Evolutionary conservation across 1,140 invertebrate genomes (phyloP).

Genomic region (Trichonephila clavipes): DNA sequence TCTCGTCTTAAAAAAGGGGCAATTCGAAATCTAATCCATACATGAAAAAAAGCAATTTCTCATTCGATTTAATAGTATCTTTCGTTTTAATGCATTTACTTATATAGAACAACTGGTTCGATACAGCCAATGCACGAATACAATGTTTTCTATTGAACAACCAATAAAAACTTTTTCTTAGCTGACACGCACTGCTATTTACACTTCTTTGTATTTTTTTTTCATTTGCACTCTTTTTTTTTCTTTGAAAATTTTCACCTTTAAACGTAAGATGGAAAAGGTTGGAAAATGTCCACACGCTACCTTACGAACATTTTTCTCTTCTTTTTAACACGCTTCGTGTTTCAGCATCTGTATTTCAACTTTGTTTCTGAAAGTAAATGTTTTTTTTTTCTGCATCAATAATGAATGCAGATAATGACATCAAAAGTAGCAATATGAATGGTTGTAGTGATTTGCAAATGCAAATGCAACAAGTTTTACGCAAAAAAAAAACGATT

Average conservation of each 20-base stretch:
- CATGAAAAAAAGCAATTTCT: not conserved
- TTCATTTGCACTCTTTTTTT: not conserved
- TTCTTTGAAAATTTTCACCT: not conserved
- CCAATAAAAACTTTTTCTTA: not conserved
- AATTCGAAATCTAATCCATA: not conserved
- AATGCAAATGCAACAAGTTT: not conserved
- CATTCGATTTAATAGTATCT: not conserved
- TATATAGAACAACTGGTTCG: not conserved
- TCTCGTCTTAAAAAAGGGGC: not conserved
- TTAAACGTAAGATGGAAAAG: not conserved
- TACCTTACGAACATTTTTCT: not conserved
- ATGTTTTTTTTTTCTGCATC: not conserved
- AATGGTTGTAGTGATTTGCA: not conserved
- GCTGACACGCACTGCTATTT: conserved; percentile 23
- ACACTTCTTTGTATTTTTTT: not conserved
- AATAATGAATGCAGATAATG: not conserved
- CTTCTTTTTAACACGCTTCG: not conserved
- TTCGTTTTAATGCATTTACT: not conserved
- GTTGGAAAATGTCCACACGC: conserved; percentile 45
- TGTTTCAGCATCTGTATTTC: not conserved
- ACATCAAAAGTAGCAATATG: not conserved
- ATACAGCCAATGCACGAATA: conserved; percentile 20
- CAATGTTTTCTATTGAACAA: conserved; percentile 30
- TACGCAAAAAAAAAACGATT: not conserved
- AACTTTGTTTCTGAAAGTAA: not conserved